Evolutionary conservation across 2,888 invertebrate genomes (phyloP).

Genomic region (Antheraea yamamai): DNA sequence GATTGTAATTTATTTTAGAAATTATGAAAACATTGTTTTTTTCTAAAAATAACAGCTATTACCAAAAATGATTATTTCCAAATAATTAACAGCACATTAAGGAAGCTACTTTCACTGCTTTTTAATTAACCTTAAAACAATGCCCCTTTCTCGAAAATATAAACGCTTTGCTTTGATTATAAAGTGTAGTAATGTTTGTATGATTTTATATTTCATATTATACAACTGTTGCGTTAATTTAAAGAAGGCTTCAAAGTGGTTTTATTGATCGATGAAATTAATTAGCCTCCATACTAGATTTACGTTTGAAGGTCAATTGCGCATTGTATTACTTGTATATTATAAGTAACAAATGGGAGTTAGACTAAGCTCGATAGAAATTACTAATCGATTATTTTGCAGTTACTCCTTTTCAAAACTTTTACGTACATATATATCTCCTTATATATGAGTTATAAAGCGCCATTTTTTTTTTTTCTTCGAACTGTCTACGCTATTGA

Average conservation of each 20-base stretch:
- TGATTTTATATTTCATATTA: neutral
- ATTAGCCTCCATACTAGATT: conserved; percentile 38
- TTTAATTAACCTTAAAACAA: too few species aligned
- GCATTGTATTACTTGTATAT: conserved; percentile 26
- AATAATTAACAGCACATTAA: too few species aligned
- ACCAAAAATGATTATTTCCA: too few species aligned
- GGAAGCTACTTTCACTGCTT: too few species aligned
- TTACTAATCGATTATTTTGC: neutral
- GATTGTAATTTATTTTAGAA: too few species aligned
- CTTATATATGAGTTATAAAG: neutral
- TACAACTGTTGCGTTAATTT: neutral
- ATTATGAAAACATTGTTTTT: too few species aligned
- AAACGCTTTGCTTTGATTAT: too few species aligned
- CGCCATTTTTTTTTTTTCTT: neutral
- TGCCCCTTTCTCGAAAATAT: too few species aligned
- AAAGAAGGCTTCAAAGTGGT: neutral
- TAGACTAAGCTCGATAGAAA: neutral
- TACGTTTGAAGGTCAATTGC: conserved; percentile 43
- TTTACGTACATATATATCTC: conserved; percentile 16
- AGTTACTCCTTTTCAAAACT: neutral
- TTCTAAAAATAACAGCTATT: too few species aligned
- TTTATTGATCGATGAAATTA: conserved; percentile 40
- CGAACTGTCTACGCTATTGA: too few species aligned
- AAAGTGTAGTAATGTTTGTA: too few species aligned
- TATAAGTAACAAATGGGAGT: conserved; percentile 2